Percentiles rank a stretch among this genome's conserved stretches.
phyloP scores from a whole-genome alignment of 2,888 invertebrate genomes.

The Eristalis arbustorum region DNA sequence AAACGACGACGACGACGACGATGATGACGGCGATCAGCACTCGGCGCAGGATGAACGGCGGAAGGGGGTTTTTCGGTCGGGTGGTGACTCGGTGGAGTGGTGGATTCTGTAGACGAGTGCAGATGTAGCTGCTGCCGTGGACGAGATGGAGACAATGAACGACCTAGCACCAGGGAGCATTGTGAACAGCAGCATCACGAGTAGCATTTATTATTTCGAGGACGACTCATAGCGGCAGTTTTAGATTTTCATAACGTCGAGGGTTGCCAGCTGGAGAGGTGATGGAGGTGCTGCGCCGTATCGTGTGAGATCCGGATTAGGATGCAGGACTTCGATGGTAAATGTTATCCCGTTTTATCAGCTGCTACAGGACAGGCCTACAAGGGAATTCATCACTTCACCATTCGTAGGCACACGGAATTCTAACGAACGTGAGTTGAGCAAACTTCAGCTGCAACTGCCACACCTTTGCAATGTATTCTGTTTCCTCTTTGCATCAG shows the following conservation, averaged over 20 bases:
- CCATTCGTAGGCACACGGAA: not conserved
- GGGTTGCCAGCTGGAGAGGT: not conserved
- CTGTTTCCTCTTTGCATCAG: too few species aligned
- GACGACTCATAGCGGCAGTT: constrained; percentile 63
- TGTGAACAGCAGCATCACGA: not conserved
- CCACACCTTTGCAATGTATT: too few species aligned
- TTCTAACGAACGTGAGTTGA: not conserved
- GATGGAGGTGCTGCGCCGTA: constrained; percentile 3
- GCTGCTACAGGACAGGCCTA: not conserved
- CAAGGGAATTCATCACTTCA: not conserved
- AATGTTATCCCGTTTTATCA: not conserved
- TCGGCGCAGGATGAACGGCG: constrained; percentile 19
- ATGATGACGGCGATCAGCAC: constrained; percentile 70
- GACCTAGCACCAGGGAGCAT: constrained; percentile 56
- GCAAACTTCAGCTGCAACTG: too few species aligned
- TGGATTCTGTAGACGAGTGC: constrained; percentile 32
- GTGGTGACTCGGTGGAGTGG: constrained; percentile 8
- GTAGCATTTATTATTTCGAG: constrained; percentile 59
- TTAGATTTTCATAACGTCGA: constrained; percentile 47
- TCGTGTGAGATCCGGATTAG: not conserved
- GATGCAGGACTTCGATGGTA: not conserved
- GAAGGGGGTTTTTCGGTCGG: constrained; percentile 1
- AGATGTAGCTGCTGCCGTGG: constrained; percentile 11
- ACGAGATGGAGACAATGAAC: constrained; percentile 62
- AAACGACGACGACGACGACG: constrained; percentile 28